Percentiles rank a stretch among this genome's conserved stretches.
phyloP scores from a whole-genome alignment of 2,888 invertebrate genomes.

The Eupithecia dodoneata region DNA sequence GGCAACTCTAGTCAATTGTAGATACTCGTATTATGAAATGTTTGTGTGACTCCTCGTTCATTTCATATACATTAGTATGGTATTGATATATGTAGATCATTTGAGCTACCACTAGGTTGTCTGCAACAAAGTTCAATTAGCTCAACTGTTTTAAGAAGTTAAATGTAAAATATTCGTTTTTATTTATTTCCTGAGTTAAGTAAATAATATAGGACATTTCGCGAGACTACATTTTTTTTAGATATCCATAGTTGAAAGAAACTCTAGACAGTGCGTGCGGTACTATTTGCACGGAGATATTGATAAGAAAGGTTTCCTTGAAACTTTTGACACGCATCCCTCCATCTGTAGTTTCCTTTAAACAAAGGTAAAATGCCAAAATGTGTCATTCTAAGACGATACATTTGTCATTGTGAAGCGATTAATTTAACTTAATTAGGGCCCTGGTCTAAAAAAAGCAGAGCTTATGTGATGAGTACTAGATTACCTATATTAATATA shows the following conservation, averaged over 20 bases:
- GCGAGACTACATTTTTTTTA: no score
- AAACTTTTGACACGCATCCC: no score
- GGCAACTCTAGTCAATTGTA: constrained; percentile 1
- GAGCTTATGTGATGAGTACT: not conserved
- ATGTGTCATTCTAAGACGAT: no score
- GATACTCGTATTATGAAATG: not conserved
- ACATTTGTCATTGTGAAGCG: no score
- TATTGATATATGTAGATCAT: not conserved
- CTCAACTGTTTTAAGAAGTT: not conserved
- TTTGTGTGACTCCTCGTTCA: not conserved
- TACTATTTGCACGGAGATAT: no score
- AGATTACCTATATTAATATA: not conserved
- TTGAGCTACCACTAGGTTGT: not conserved
- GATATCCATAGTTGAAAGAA: no score
- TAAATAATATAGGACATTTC: not conserved
- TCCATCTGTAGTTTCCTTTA: no score
- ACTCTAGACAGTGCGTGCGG: no score
- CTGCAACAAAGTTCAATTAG: not conserved
- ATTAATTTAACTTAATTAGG: no score
- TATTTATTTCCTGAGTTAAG: not conserved
- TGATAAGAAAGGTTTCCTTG: no score
- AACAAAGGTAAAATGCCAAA: no score
- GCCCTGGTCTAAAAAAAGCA: not conserved
- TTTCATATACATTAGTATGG: not conserved
- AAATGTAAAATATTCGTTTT: not conserved